Base-by-base conservation (phyloP, 2,888 invertebrate species). In the Plagiodera versicolora region DNA sequence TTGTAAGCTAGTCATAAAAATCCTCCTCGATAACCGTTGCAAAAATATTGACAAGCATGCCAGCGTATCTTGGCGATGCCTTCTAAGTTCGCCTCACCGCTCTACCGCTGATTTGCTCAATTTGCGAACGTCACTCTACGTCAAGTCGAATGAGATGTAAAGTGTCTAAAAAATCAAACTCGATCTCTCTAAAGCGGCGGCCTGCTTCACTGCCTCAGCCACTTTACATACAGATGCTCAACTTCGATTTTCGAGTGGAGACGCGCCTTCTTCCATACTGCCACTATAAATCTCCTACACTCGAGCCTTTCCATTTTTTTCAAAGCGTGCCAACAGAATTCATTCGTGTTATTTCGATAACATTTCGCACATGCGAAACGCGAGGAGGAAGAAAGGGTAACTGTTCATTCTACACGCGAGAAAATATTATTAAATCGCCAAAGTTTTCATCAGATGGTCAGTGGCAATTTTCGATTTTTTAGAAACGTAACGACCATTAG, bases 141-240 rank as follows among this genome's bases (percentile, higher is more conserved):
- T 78, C 78, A 75, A 70, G 63, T 68, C 66, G 77, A 77, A 77
- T 77, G 77, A 77, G 77, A 77, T 77, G 78, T 77, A 77, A 78
- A 78, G 77, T 77, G 77, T 78, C 79, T 79, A 75, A 77, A 78
- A 77, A 79, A 78, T 79, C 79, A 78, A 78, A 78, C 77, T 77
- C 77, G 75, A 79, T 79, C 77, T 76, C 71, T 75, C 71, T 69
- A 74, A 68, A 70, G 72, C 67, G 69, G 44, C 56, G 61, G 52
- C 14, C 44, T 24, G 54, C 30, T 16, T 54, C 32, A 69, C 65
- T 68, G 70, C 64, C 67, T 64, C 24, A 24, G 72, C 72, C 75
- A 75, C 74, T 73, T 73, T 70, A 71, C 75, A 70, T 73, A 70
- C 61, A 64, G 65, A 68, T 68, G 63, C 61, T 59, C 58, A 44